Base-by-base conservation (phyloP, 2,113 vertebrate genomes). In the Spea bombifrons region DNA sequence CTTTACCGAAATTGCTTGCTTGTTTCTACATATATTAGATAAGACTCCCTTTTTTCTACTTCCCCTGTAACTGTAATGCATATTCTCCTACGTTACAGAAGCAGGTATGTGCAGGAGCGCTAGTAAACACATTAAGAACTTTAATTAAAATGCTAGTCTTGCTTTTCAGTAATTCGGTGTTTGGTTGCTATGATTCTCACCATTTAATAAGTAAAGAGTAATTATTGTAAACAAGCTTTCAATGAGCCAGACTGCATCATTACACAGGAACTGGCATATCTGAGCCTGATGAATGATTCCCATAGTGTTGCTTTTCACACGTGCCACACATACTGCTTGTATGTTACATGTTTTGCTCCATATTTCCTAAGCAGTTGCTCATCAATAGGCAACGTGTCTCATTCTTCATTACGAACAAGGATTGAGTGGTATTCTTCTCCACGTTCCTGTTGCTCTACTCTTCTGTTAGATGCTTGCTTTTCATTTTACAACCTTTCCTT, bases 401-500 rank as follows among this genome's bases (percentile, higher is more conserved):
- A 59, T 13, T 12, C 44, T 17, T 76, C 69, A 57, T 74, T 61
- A 79, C 66, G 69, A 66, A 46, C 30, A 7, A 10, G 69, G 69
- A 78, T 66, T 79, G n/a, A 68, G n/a, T 74, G 64, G 50, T 53
- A 80, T 53, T 71, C 69, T 53, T 74, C 61, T 59, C 64, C 68
- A 52, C 75, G 70, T 77, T 77, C 67, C 46, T 77, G 67, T 77
- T 77, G 75, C 75, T 77, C 45, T 17, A 77, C 45, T 69, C 75
- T 76, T 66, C 66, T 63, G 75, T 50, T 77, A 76, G 63, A 45
- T 71, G 75, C 75, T 77, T 67, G 74, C 64, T 67, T 75, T 77
- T 77, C 71, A 68, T 80, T 80, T 71, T 74, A 80, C 78, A 80
- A 74, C 78, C 71, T 80, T 80, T 80, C 78, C 65, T 80, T 16